A percentile compares a stretch with the other conserved stretches of the same genome.
These are phyloP conservation scores for Dolichopus griseipennis DNA, from an alignment of 2,888 invertebrate genomes.

Conservation along the genomic window DNA sequence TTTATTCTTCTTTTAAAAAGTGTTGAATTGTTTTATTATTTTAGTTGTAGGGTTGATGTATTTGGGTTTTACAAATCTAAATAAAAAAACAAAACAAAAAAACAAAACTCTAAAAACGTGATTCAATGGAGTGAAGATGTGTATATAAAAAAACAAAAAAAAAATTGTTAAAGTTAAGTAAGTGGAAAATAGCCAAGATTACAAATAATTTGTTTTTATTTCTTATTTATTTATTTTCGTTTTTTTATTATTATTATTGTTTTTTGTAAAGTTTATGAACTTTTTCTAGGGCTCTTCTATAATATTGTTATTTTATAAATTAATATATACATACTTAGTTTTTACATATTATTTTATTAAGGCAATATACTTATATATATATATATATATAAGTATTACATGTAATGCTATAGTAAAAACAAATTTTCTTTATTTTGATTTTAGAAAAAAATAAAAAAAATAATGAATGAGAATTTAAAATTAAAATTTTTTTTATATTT, in stretches of 20 bases:
- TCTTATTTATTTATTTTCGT: not conserved
- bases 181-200: constrained; percentile 6
- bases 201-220: not conserved
- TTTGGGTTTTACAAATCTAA: not conserved
- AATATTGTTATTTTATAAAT: not conserved
- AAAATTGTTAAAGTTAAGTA: not conserved
- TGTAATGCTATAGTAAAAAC: too few species aligned
- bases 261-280: not conserved
- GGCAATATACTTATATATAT: too few species aligned
- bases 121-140: not conserved
- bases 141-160: not conserved
- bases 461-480: too few species aligned
- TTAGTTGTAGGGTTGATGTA: not conserved
- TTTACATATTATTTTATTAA: too few species aligned
- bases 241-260: not conserved
- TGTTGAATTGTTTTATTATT: not conserved
- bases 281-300: not conserved
- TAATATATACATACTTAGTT: not conserved
- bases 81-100: not conserved
- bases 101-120: not conserved
- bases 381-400: too few species aligned
- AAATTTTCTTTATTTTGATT: too few species aligned
- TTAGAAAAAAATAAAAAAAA: too few species aligned
- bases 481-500: too few species aligned
- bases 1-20: too few species aligned